Percentiles rank a stretch among this genome's conserved stretches.
These are phyloP conservation scores for Microcebus jonahi DNA, from an alignment of 2,113 vertebrate species.

Conservation along the genomic window DNA sequence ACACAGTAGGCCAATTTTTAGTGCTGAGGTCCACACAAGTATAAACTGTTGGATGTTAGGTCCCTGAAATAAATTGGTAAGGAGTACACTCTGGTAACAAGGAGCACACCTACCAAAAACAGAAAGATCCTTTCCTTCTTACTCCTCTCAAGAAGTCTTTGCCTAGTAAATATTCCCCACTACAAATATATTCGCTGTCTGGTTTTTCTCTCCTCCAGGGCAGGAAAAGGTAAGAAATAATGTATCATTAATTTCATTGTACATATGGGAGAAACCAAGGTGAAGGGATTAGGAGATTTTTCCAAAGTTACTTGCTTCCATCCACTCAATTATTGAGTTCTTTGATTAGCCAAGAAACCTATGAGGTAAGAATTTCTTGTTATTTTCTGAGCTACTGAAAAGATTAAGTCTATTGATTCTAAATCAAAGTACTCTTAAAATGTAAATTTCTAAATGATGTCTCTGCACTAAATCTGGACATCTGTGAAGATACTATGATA, in stretches of 20 bases:
- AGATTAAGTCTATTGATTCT: slow-evolving; percentile 1
- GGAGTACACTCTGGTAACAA: background rate
- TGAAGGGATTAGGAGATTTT: background rate
- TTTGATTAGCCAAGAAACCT: background rate
- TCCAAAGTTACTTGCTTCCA: background rate
- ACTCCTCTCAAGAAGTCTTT: background rate
- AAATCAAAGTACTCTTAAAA: slow-evolving; percentile 16
- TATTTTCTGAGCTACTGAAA: background rate
- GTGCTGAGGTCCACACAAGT: background rate
- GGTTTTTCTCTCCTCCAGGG: background rate
- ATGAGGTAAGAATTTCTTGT: background rate
- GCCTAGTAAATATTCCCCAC: background rate
- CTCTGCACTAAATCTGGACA: background rate
- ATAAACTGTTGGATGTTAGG: background rate
- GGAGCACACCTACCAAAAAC: background rate
- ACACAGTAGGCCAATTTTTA: background rate
- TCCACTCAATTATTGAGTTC: background rate
- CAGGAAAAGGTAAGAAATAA: background rate
- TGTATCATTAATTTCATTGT: background rate
- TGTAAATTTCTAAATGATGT: slow-evolving; percentile 31
- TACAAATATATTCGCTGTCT: background rate
- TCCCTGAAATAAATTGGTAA: background rate
- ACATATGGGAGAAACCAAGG: background rate
- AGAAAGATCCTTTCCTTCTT: background rate
- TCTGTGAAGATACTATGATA: background rate